Evolutionary conservation across 1,140 invertebrate species (phyloP), one percentile per base, ranked within the genome.

Genomic region (Drosophila ogumai): DNA sequence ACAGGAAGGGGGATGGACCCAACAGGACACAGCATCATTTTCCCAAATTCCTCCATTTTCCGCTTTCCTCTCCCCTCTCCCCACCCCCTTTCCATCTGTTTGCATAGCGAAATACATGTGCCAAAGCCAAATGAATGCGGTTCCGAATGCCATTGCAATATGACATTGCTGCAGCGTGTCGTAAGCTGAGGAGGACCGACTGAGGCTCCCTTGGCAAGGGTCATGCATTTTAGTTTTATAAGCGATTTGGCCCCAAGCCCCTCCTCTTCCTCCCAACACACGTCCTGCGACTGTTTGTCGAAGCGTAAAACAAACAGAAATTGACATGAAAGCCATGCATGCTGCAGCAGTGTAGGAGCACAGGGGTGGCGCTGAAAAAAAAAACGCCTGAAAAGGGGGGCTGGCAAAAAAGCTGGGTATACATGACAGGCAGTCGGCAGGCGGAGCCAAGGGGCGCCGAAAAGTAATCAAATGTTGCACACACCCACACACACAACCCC

Each of bases 381-480:
- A 36, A 36, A 40, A 31, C 34, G 43, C 67, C 19, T 52, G 10
- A 10, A 6, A 34, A 28, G 9, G 12, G 44, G 44, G 58, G 46
- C 19, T 28, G 13, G 4, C 32, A 17, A 52, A 60, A 40, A 40
- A 15, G 13, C 22, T 10, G 8, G n/a, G 47, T 10, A 38, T 54
- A 54, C 15, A 55, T 25, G 34, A 52, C 32, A 15, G 31, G 12
- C 32, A 28, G 22, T 22, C 22, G 58, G n/a, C 32, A 28, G 58
- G 19, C 46, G 46, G 40, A 41, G 36, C 31, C 17, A 22, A 41
- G 69, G 55, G 68, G 54, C 49, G 47, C 60, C 71, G 49, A 78
- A 82, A 81, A 75, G 78, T 86, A 86, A 85, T 85, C 81, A 84
- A 84, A 85, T 84, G 81, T 80, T 80, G 76, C 73, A 61, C 81